Evolutionary conservation across 2,797 vertebrate genomes (phyloP), one percentile per base, ranked within the genome.

Genomic region (Danio kyathit): DNA sequence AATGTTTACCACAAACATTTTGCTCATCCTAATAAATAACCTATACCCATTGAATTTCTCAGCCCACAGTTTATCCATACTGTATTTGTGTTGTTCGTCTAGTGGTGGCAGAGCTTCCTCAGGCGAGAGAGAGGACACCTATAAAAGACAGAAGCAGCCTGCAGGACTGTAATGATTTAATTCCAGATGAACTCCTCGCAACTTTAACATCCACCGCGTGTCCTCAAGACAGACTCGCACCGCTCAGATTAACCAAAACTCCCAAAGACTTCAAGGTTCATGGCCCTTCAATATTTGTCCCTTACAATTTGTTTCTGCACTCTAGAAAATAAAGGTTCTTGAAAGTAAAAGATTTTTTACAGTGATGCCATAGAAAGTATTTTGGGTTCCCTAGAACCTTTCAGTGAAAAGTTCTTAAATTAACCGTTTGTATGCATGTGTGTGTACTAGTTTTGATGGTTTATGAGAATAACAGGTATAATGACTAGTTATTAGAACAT

Each of bases 141-240:
- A 9, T 74, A 4, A 40, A 79, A 48, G 86, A 85, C 41, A 49
- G 0, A 6, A 66, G 73, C 65, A 89, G 89, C 71, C 73, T 79
- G 19, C 59, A 88, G 82, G 82, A 84, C 38, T 87, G 83, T 60
- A 82, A 69, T 11, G 86, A 92, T 11, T 90, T 83, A 66, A 91
- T 96, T 81, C 96, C 95, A 3, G 89, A 95, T 21, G 95, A 96
- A 69, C 88, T 97, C 74, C 90, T 97, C 72, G 85, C 88, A 83
- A 92, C 91, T 66, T 90, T 97, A 13, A 91, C 88, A 9, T 93
- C 84, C 84, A 89, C 92, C 0, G 88, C 92, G 49, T 88, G 85
- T 86, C 89, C 86, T 19, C 84, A 80, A 66, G 89, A 82, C 84
- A 71, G 82, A 14, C 81, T 91, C 48, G 21, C 80, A 41, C 92